phyloP scores from a whole-genome alignment of 2,888 invertebrate species.

The Orthosia cruda region DNA sequence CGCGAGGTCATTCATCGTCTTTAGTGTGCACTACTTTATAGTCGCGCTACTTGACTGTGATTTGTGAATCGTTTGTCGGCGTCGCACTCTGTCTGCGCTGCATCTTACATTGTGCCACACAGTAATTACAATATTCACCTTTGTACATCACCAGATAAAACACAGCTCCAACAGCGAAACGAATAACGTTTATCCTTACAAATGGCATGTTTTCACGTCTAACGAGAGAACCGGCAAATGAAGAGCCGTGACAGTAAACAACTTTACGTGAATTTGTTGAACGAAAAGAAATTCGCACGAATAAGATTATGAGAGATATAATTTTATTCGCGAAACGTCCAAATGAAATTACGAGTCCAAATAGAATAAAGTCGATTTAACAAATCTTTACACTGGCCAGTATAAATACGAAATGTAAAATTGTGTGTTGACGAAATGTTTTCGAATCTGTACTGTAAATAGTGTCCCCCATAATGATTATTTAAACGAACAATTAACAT shows the following conservation, averaged over 20 bases:
- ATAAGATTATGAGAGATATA: slow-evolving; percentile 81
- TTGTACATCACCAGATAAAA: slow-evolving; percentile 52
- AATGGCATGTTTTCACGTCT: slow-evolving; percentile 69
- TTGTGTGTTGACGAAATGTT: slow-evolving; percentile 80
- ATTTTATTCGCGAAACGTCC: slow-evolving; percentile 80
- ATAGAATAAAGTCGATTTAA: slow-evolving; percentile 79
- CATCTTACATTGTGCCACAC: slow-evolving; percentile 59
- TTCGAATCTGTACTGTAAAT: slow-evolving; percentile 84
- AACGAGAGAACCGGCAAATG: slow-evolving; percentile 75
- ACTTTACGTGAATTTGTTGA: slow-evolving; percentile 76
- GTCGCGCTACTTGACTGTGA: slow-evolving; percentile 59
- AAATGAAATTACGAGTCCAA: slow-evolving; percentile 78
- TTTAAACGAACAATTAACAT: slow-evolving; percentile 88
- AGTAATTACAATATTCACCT: slow-evolving; percentile 62
- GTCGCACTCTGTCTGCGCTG: slow-evolving; percentile 52
- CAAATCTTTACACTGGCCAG: slow-evolving; percentile 78
- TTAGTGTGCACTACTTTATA: slow-evolving; percentile 63
- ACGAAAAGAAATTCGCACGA: slow-evolving; percentile 79
- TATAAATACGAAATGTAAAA: slow-evolving; percentile 80
- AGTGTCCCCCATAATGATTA: slow-evolving; percentile 88
- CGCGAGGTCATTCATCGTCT: slow-evolving; percentile 58
- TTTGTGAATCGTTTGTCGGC: slow-evolving; percentile 66
- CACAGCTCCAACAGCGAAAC: slow-evolving; percentile 50
- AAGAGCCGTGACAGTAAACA: slow-evolving; percentile 78
- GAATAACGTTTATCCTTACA: slow-evolving; percentile 67